Base-by-base conservation (phyloP, 2,888 invertebrate species). In the Diarsia brunnea region DNA sequence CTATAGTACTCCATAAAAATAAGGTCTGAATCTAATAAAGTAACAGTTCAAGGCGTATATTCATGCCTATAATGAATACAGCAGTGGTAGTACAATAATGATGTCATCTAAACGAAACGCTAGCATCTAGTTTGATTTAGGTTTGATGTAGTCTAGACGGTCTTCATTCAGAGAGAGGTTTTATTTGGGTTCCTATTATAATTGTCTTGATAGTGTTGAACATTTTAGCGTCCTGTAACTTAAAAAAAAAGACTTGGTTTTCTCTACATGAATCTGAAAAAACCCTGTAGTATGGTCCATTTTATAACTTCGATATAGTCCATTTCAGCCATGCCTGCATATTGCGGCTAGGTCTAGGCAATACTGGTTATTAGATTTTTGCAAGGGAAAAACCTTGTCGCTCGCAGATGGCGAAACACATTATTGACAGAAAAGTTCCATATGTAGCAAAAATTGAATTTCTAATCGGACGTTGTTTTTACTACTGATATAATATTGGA, bases 1-100 rank as follows among this genome's bases (percentile, higher is more conserved):
- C 1, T 61, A 53, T 63, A 66, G 53, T 58, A 24, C 12, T 49
- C 67, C 43, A 69, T 67, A 75, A 82, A 82, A 84, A 65, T 10
- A 65, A 47, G 55, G 55, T 45, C 49, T 70, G 31, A 16, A 14
- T 47, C 10, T 55, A 66, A 68, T 49, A 51, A 58, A 51, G 58
- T 51, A 53, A 31, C 69, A 63, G 43, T 63, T 58, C 24, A 68
- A 70, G 49, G 69, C 21, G 43, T 53, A n/a, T 43, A 63, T 51
- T 53, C 27, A 3, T 16, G n/a, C 8, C 11, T 55, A 0, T 58
- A 53, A 66, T 67, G 27, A 78, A 51, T 38, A 49, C 19, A 55
- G 19, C 19, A 67, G 58, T 58, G 51, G 47, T 8, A 43, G n/a
- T 4, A 60, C n/a, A 51, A 73, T 67, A 61, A 83, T 60, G 8